phyloP scores from a whole-genome alignment of 2,113 vertebrate genomes.

The Rana temporaria region DNA sequence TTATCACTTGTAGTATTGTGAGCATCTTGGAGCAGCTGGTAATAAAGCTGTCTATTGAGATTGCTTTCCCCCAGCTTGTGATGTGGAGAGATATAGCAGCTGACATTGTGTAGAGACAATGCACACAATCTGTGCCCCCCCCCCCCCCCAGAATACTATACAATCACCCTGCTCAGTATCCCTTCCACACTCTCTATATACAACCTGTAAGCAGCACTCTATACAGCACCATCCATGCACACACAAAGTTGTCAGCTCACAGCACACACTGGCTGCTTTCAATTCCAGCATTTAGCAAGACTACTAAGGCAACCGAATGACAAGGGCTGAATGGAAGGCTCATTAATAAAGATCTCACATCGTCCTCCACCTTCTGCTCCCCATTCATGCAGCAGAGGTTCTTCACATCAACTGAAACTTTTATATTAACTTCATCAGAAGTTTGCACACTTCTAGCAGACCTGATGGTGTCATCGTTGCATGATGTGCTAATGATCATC shows the following conservation, averaged over 20 bases:
- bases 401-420: not conserved
- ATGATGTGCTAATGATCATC: no score
- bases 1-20: not conserved
- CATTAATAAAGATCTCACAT: conserved; percentile 1
- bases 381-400: not conserved
- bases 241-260: no score
- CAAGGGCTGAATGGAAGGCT: not conserved
- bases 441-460: not conserved
- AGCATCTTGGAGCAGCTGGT: not conserved
- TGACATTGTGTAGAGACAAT: not conserved
- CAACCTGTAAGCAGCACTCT: no score
- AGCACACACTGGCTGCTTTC: no score
- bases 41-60: not conserved
- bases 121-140: not conserved
- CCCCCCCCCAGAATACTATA: no score
- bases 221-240: no score
- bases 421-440: conserved; percentile 5
- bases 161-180: no score
- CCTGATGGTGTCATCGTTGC: no score
- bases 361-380: not conserved
- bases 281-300: not conserved
- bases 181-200: no score
- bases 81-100: not conserved
- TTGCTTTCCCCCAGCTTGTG: not conserved
- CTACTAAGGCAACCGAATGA: not conserved